Conservation (phyloP, 2,888 invertebrate species). For the Hypomecis atomaria region DNA sequence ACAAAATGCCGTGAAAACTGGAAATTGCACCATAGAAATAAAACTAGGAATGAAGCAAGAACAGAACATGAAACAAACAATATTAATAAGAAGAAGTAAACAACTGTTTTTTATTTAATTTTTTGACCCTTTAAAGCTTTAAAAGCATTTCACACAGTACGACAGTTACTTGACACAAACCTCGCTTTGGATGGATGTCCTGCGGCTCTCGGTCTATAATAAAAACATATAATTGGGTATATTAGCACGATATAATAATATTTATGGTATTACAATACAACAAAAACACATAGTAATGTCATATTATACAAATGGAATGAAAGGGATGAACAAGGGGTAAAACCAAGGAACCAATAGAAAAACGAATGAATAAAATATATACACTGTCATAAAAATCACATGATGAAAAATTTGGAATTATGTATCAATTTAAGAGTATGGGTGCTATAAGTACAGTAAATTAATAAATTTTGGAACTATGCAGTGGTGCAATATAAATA, state of each 20-base stretch:
- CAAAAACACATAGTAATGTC: slow-evolving; percentile 1
- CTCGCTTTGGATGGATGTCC: slow-evolving; percentile 72
- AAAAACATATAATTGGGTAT: slow-evolving; percentile 44
- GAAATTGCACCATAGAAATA: too few relatives aligned
- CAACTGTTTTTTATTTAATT: background rate
- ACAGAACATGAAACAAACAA: too few relatives aligned
- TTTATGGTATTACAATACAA: slow-evolving; percentile 29
- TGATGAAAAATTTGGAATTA: too few relatives aligned
- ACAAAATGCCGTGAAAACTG: too few relatives aligned
- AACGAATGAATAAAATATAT: background rate
- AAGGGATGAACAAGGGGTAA: background rate
- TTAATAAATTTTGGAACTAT: too few relatives aligned
- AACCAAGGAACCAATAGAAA: background rate
- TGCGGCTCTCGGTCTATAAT: slow-evolving; percentile 73
- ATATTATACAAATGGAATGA: slow-evolving; percentile 18
- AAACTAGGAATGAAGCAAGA: too few relatives aligned
- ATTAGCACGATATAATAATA: slow-evolving; percentile 52
- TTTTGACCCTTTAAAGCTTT: background rate
- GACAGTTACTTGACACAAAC: slow-evolving; percentile 50
- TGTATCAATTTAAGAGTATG: too few relatives aligned
- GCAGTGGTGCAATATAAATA: too few relatives aligned
- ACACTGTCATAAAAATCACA: too few relatives aligned
- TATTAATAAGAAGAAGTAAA: too few relatives aligned
- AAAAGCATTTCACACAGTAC: slow-evolving; percentile 2
- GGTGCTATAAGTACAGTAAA: too few relatives aligned